Base-by-base conservation (phyloP, 2,113 vertebrate species). In the Herpetotheres cachinnans region DNA sequence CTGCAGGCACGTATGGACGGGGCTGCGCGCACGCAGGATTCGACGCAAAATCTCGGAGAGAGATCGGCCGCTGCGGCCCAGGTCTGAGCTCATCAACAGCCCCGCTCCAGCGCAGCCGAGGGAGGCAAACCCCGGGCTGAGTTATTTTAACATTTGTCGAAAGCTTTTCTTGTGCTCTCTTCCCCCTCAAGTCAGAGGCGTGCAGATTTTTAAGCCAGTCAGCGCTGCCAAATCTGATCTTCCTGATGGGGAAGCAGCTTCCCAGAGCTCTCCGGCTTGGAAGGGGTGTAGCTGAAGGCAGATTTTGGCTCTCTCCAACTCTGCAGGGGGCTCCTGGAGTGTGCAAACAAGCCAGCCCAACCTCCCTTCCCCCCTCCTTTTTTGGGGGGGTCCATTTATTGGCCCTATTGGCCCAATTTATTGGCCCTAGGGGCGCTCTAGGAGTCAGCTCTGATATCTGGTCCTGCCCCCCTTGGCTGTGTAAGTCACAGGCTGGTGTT, bases 211-310 rank as follows among this genome's bases (percentile, higher is more conserved):
- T 13, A 50, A 91, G 87, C 47, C 91, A 82, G 82, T 71, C 94
- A 47, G 70, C 0, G 58, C 89, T 86, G 89, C 84, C 86, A 86
- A 50, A 82, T 97, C 96, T 95, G 86, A 95, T 97, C 95, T 95
- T 84, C 96, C 92, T 95, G 93, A 86, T 10, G 20, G 93, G 55
- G 95, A 66, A 96, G 95, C 95, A 5, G 86, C 94, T 97, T 95
- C 94, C 89, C 95, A 92, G 94, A 89, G 82, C 96, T 89, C 90
- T 77, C 86, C 95, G 78, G 87, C 71, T 87, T 94, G 92, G 38
- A 93, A 90, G 66, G 86, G 96, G 77, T 65, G 92, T 30, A 92
- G 92, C 89, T 81, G 67, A 49, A 97, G 86, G 92, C 96, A 95
- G 86, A 83, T 90, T 93, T 81, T 91, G 95, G 94, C 92, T 89